Evolutionary conservation across 2,888 invertebrate species (phyloP).

Genomic region (Patella ulyssiponensis): DNA sequence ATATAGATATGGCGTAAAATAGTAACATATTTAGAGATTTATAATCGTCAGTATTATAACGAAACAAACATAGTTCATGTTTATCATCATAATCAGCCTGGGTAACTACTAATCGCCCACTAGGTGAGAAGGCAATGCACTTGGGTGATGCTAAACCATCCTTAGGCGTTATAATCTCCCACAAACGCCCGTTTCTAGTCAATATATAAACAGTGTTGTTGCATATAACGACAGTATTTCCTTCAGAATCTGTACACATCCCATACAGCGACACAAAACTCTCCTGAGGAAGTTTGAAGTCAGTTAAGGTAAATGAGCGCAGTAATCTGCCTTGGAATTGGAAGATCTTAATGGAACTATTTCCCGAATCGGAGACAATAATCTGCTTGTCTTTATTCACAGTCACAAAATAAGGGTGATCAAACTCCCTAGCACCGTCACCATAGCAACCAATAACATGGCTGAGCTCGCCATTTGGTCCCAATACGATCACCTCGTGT

Average conservation of each 20-base stretch:
- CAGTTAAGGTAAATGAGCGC: conserved; percentile 53
- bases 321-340: conserved; percentile 62
- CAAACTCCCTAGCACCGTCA: conserved; percentile 55
- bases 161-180: conserved; percentile 63
- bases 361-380: conserved; percentile 66
- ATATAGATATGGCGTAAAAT: conserved; percentile 65
- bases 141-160: conserved; percentile 64
- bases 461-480: conserved; percentile 54
- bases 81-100: conserved; percentile 55
- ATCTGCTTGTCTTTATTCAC: conserved; percentile 63
- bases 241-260: conserved; percentile 61
- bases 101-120: conserved; percentile 58
- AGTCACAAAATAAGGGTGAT: conserved; percentile 67
- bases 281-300: conserved; percentile 59
- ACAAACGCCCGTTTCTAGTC: conserved; percentile 65
- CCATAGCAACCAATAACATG: conserved; percentile 65
- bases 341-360: conserved; percentile 67
- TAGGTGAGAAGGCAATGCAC: conserved; percentile 57
- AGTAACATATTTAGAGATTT: conserved; percentile 61
- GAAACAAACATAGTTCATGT: conserved; percentile 61
- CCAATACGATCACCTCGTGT: conserved; percentile 61
- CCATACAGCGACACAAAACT: conserved; percentile 59
- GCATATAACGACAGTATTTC: conserved; percentile 65
- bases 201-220: conserved; percentile 64
- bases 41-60: conserved; percentile 64